Percentiles rank a stretch among this genome's conserved stretches.
phyloP scores from a whole-genome alignment of 2,797 vertebrate genomes.

The Rhinichthys osculus region DNA sequence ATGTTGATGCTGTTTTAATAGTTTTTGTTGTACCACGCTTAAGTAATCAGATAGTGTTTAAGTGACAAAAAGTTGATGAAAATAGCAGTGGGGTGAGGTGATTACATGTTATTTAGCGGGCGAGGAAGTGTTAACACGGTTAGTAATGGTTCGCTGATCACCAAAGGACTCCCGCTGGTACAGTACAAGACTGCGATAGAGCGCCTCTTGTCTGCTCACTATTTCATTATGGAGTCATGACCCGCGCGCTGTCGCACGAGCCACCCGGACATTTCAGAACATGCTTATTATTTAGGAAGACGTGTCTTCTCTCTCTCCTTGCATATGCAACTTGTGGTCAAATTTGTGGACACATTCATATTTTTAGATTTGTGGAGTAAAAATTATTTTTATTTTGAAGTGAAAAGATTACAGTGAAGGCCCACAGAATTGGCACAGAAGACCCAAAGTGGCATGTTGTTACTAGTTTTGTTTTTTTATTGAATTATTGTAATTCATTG shows the following conservation, averaged over 20 bases:
- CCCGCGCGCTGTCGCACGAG: not conserved
- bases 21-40: constrained; percentile 80
- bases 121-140: constrained; percentile 92
- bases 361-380: not conserved
- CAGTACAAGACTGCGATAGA: constrained; percentile 83
- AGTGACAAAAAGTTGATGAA: constrained; percentile 82
- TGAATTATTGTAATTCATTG: not conserved
- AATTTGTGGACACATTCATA: not conserved
- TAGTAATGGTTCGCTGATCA: constrained; percentile 93
- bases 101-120: constrained; percentile 84
- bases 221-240: constrained; percentile 45
- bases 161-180: constrained; percentile 88
- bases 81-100: constrained; percentile 82
- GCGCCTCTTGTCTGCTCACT: constrained; percentile 64
- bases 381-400: not conserved
- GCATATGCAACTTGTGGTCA: not conserved
- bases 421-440: not conserved
- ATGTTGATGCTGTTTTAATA: constrained; percentile 83
- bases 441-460: not conserved
- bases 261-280: not conserved
- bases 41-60: constrained; percentile 82
- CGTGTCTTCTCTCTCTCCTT: not conserved
- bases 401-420: not conserved
- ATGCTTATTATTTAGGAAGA: not conserved
- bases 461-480: not conserved